Evolutionary conservation across 2,797 vertebrate genomes (phyloP).

Genomic region (Leucoraja ocellata): DNA sequence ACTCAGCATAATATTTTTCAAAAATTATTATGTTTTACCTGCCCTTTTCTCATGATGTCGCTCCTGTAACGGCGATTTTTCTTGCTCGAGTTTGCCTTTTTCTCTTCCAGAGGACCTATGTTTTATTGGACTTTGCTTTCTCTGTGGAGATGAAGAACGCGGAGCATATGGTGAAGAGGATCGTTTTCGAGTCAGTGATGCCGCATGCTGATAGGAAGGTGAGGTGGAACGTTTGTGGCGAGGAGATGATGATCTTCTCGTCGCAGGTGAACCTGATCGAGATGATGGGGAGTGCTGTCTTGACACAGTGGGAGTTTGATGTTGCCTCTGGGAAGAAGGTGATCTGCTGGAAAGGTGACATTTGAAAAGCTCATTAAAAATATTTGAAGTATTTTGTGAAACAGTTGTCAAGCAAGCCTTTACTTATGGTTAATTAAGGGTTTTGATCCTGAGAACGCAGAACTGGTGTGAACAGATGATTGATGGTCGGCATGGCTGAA

Average conservation of each 20-base stretch:
- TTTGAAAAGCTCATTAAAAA: not conserved
- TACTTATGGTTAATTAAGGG: no score
- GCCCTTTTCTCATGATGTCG: constrained; percentile 75
- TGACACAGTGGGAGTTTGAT: constrained; percentile 70
- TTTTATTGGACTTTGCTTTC: constrained; percentile 72
- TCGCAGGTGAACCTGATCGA: constrained; percentile 82
- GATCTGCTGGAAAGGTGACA: constrained; percentile 61
- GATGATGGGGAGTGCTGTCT: constrained; percentile 86
- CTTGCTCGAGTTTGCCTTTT: constrained; percentile 76
- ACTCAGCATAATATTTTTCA: not conserved
- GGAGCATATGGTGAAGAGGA: constrained; percentile 64
- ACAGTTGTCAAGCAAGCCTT: not conserved
- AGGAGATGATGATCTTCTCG: constrained; percentile 77
- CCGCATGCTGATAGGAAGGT: constrained; percentile 69
- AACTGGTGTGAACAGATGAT: no score
- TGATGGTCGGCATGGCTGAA: no score
- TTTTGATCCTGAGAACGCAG: no score
- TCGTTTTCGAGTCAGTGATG: constrained; percentile 58
- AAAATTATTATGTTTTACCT: constrained; percentile 57
- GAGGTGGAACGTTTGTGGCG: constrained; percentile 73
- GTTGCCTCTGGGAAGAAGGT: constrained; percentile 72
- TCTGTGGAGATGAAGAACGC: constrained; percentile 65
- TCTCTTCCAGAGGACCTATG: constrained; percentile 77
- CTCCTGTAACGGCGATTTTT: constrained; percentile 74
- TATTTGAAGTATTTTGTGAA: not conserved